Evolutionary conservation across 37 sponge, comb jelly and placozoan genomes (phyloP).

Genomic region (Dysidea cf. avara): DNA sequence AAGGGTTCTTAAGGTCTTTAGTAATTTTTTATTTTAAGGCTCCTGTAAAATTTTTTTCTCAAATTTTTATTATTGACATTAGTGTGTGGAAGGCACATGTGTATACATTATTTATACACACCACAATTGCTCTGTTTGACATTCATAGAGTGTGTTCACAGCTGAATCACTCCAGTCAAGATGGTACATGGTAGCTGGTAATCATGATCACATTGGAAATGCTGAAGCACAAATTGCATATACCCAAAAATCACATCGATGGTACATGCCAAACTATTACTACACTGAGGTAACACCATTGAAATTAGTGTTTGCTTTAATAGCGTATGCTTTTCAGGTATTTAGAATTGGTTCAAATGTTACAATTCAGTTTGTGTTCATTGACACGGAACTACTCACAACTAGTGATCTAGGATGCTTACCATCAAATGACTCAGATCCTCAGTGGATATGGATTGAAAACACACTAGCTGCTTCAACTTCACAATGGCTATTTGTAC

Average conservation of each 20-base stretch:
- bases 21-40: no score
- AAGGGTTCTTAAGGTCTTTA: no score
- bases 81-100: no score
- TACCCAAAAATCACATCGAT: slow-evolving; percentile 47
- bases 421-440: slow-evolving; percentile 17
- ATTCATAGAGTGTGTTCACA: slow-evolving; percentile 73
- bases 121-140: no score
- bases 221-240: slow-evolving; percentile 65
- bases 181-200: slow-evolving; percentile 69
- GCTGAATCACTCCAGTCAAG: slow-evolving; percentile 54
- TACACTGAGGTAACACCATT: slow-evolving; percentile 44
- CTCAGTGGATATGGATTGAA: slow-evolving; percentile 68
- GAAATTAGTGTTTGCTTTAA: no score
- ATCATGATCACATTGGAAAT: slow-evolving; percentile 82
- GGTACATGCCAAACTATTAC: slow-evolving; percentile 71
- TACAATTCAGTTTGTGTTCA: slow-evolving; percentile 63
- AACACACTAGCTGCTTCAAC: slow-evolving; percentile 51
- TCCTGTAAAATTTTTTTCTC: no score
- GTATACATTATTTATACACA: no score
- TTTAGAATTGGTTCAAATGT: slow-evolving; percentile 11
- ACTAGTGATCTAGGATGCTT: slow-evolving; percentile 35
- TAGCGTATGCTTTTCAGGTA: slow-evolving; percentile 19
- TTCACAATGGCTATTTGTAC: slow-evolving; percentile 64
- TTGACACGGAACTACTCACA: slow-evolving; percentile 57
- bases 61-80: no score